Evolutionary conservation across 2,797 vertebrate species (phyloP).

Genomic region (Parauchenoglanis ngamensis): DNA sequence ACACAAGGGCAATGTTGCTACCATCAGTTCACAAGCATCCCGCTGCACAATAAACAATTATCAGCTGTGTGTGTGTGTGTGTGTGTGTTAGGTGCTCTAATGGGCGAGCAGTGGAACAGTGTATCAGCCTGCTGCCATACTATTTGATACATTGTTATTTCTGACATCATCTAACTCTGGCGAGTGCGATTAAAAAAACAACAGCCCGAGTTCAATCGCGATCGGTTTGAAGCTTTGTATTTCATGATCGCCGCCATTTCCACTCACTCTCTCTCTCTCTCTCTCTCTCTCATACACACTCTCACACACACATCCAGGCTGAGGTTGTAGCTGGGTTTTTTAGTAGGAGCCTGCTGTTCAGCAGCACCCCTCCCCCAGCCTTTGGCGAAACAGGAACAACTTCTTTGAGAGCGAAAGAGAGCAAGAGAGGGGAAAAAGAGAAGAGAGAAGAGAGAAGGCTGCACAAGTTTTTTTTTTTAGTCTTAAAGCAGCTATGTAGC

Average conservation of each 20-base stretch:
- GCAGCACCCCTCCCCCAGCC: conserved; percentile 64
- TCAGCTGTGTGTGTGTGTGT: neutral
- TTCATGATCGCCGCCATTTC: conserved; percentile 35
- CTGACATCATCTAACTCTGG: conserved; percentile 23
- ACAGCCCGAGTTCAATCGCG: neutral
- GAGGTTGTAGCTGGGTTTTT: conserved; percentile 11
- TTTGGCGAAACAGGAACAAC: conserved; percentile 68
- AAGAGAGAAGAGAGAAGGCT: conserved; percentile 57
- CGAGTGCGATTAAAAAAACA: neutral
- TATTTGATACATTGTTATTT: conserved; percentile 50
- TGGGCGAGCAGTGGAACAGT: neutral
- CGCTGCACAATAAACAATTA: neutral
- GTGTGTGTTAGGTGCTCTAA: too few relatives aligned
- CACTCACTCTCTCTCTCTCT: neutral
- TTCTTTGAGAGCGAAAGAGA: conserved; percentile 56
- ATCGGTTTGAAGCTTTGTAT: neutral
- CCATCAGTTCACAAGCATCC: conserved; percentile 3
- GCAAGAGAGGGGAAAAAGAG: conserved; percentile 42
- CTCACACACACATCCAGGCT: neutral
- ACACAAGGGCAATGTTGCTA: neutral
- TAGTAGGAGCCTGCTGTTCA: conserved; percentile 52
- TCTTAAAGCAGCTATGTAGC: conserved; percentile 58
- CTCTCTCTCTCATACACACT: neutral
- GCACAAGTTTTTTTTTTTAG: conserved; percentile 62
- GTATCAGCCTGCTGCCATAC: conserved; percentile 18